phyloP scores from a whole-genome alignment of 2,888 invertebrate genomes.

The Crioceris asparagi region DNA sequence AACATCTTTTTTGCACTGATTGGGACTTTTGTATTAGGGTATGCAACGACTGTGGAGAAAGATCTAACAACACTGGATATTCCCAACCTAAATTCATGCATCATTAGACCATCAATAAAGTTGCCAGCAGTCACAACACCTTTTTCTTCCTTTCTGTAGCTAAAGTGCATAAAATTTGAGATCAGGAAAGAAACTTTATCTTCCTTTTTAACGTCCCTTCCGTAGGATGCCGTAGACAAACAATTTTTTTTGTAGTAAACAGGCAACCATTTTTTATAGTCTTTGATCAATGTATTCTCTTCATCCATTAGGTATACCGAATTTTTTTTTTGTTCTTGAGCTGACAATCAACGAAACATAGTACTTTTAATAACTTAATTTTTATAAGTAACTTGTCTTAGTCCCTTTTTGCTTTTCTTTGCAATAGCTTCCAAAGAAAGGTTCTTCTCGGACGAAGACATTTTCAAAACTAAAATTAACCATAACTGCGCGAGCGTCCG shows the following conservation, averaged over 20 bases:
- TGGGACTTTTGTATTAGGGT: neutral
- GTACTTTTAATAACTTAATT: neutral
- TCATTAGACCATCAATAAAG: neutral
- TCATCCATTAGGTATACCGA: neutral
- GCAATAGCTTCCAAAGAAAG: no score
- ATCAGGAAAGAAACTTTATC: neutral
- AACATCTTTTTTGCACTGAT: neutral
- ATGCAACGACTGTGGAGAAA: conserved; percentile 1
- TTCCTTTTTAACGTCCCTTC: neutral
- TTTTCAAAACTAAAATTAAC: no score
- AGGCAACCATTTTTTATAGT: conserved; percentile 1
- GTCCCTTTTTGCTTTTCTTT: no score
- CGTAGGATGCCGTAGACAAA: neutral
- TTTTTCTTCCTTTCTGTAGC: conserved; percentile 1
- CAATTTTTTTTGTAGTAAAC: neutral
- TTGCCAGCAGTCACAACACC: conserved; percentile 1
- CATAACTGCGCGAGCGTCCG: neutral
- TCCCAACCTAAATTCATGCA: conserved; percentile 1
- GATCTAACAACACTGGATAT: neutral
- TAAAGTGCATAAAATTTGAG: neutral
- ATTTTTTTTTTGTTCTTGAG: neutral
- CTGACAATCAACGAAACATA: neutral
- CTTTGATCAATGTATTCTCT: neutral
- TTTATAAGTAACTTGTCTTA: neutral
- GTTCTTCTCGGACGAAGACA: no score